These are phyloP conservation scores for Periphyllus acericola DNA, from an alignment of 2,888 invertebrate genomes.

Conservation along the genomic window DNA sequence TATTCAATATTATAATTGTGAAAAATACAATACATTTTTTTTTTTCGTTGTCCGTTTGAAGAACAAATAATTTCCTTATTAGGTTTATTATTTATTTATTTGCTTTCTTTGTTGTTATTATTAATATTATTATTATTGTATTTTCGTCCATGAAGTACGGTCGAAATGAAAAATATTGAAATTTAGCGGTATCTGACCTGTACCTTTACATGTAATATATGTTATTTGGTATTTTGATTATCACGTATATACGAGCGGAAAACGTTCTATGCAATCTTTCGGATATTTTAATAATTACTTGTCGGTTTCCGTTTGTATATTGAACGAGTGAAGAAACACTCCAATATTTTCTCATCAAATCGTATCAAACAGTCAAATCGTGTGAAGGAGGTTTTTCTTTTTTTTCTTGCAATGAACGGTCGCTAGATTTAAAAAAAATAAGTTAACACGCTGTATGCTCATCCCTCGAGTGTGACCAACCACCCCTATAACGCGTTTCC, in stretches of 20 bases:
- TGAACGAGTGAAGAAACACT: neutral
- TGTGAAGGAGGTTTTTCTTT: neutral
- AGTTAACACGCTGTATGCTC: neutral
- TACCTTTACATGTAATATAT: neutral
- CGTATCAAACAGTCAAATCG: neutral
- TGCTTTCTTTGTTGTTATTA: neutral
- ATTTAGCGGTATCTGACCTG: neutral
- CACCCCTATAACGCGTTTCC: neutral
- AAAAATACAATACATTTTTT: neutral
- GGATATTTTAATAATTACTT: neutral
- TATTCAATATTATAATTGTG: no score
- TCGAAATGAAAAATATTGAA: neutral
- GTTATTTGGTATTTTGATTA: neutral
- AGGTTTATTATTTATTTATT: no score
- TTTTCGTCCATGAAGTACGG: neutral
- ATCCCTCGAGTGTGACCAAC: neutral
- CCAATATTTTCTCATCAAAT: slow-evolving; percentile 2
- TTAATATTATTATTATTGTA: no score
- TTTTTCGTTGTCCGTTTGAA: neutral
- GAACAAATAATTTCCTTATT: neutral
- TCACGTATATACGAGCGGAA: neutral
- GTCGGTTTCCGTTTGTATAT: neutral
- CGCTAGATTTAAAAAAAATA: slow-evolving; percentile 9
- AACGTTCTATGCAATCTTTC: neutral
- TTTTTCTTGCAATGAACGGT: neutral